These are phyloP conservation scores for Pristionchus mayeri DNA, from an alignment of 2,888 invertebrate species.

Conservation along the genomic window DNA sequence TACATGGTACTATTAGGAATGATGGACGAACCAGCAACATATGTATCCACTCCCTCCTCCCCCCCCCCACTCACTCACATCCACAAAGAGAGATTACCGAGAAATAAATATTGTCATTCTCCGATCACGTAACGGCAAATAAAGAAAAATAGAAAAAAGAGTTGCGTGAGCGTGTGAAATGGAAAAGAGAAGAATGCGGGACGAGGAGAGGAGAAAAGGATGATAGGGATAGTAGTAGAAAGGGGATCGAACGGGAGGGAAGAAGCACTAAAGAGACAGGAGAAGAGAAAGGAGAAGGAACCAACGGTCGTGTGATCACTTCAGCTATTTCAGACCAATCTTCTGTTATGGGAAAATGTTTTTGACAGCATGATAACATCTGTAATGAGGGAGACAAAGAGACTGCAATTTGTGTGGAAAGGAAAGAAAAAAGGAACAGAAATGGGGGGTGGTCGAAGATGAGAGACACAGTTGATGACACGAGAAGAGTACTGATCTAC, in stretches of 20 bases:
- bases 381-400: slow-evolving; percentile 27
- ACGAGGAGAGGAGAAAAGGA: neutral
- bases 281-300: neutral
- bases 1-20: neutral
- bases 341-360: neutral
- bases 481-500: neutral
- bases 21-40: neutral
- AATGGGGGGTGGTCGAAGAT: neutral
- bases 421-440: neutral
- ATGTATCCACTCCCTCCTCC: neutral
- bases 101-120: too few species aligned
- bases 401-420: neutral
- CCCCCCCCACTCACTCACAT: neutral
- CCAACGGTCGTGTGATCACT: neutral
- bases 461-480: slow-evolving; percentile 25
- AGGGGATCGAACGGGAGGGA: neutral
- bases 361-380: neutral
- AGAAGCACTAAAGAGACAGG: neutral
- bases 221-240: neutral
- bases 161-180: neutral
- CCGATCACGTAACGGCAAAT: too few species aligned
- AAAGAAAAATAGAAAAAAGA: neutral
- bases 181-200: neutral
- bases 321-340: neutral
- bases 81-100: too few species aligned